Evolutionary conservation across 2,888 invertebrate genomes (phyloP).

Genomic region (Thecophora atra): DNA sequence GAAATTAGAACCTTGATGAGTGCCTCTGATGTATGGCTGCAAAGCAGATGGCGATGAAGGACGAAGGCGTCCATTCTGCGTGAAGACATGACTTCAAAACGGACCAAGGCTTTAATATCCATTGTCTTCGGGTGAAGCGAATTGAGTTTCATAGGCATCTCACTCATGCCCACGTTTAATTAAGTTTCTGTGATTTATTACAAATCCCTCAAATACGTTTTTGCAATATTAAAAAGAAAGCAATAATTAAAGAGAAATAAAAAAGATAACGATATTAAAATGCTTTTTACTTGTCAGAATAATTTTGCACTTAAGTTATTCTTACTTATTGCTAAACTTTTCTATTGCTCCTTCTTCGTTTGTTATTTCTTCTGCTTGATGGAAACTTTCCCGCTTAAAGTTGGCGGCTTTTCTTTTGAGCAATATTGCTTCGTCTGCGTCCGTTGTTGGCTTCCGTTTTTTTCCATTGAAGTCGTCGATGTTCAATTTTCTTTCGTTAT

Average conservation of each 20-base stretch:
- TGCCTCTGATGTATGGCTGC: slow-evolving; percentile 9
- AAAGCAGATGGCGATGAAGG: slow-evolving; percentile 14
- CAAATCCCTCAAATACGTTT: no score
- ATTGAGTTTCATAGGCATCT: no score
- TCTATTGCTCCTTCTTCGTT: background rate
- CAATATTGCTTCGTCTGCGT: background rate
- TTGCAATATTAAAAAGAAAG: no score
- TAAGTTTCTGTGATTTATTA: no score
- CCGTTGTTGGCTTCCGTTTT: background rate
- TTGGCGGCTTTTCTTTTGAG: background rate
- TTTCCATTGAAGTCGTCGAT: background rate
- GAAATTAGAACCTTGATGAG: slow-evolving; percentile 23
- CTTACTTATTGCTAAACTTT: background rate
- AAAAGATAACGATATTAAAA: background rate
- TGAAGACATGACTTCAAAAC: background rate
- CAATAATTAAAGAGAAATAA: background rate
- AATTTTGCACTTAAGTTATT: no score
- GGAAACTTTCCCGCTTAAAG: slow-evolving; percentile 12
- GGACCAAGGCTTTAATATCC: background rate
- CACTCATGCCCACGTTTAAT: no score
- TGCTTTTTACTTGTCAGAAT: background rate
- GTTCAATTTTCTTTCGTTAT: background rate
- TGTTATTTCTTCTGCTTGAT: background rate
- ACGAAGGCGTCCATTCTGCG: background rate
- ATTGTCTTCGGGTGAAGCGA: no score